These are phyloP conservation scores for Mastomys natalensis DNA, from an alignment of 2,113 vertebrate species.

Conservation along the genomic window DNA sequence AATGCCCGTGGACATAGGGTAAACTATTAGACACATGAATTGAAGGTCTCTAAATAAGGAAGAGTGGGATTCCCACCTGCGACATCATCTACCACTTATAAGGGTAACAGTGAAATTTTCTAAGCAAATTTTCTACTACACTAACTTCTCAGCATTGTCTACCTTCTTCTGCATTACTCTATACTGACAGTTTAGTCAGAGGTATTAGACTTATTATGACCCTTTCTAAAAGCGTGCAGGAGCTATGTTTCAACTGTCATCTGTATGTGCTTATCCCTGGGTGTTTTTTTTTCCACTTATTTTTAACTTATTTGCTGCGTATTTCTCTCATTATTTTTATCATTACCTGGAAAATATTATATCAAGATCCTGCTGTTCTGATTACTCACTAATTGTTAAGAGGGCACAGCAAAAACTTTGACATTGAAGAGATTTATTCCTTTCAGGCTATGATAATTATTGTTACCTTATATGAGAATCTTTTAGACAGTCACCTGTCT, in stretches of 20 bases:
- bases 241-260: conserved; percentile 23
- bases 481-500: conserved; percentile 25
- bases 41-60: conserved; percentile 17
- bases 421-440: background rate
- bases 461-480: conserved; percentile 44
- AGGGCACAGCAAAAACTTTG: background rate
- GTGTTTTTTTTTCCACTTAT: background rate
- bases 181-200: conserved; percentile 20
- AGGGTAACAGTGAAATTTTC: conserved; percentile 44
- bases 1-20: background rate
- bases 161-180: conserved; percentile 14
- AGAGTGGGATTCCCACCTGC: conserved; percentile 56
- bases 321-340: conserved; percentile 29
- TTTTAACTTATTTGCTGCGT: background rate
- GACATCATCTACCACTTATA: conserved; percentile 14
- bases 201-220: conserved; percentile 40
- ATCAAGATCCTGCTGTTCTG: background rate
- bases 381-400: conserved; percentile 32
- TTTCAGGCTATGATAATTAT: background rate
- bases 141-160: conserved; percentile 20
- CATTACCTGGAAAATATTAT: conserved; percentile 8
- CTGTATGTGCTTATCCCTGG: background rate
- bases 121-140: conserved; percentile 70
- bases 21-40: conserved; percentile 40
- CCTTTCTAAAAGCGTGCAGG: conserved; percentile 2